These are phyloP conservation scores for Lucilia sericata DNA, from an alignment of 1,140 invertebrate genomes.

Conservation along the genomic window DNA sequence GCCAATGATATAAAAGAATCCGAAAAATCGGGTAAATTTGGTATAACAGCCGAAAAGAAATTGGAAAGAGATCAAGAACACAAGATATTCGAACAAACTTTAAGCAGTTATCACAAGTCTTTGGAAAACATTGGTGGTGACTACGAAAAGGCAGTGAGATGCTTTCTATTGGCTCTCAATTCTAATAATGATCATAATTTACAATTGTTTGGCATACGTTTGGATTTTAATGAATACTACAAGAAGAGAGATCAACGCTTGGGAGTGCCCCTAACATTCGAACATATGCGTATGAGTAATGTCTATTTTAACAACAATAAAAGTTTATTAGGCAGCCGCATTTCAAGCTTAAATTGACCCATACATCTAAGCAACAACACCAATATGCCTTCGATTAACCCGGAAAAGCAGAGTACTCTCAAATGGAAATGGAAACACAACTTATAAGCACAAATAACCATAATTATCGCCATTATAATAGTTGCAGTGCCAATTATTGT, in stretches of 20 bases:
- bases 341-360: constrained; percentile 47
- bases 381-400: neutral
- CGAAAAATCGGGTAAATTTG: constrained; percentile 70
- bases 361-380: neutral
- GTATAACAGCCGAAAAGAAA: constrained; percentile 71
- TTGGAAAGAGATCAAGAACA: constrained; percentile 72
- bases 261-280: constrained; percentile 80
- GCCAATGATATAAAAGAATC: constrained; percentile 67
- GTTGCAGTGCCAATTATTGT: constrained; percentile 21
- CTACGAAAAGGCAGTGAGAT: constrained; percentile 73
- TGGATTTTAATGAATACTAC: constrained; percentile 94
- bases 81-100: constrained; percentile 74
- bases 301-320: constrained; percentile 47
- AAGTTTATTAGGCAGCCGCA: constrained; percentile 45
- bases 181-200: constrained; percentile 72
- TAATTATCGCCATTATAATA: neutral
- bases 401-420: neutral
- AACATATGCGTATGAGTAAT: constrained; percentile 74
- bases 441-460: neutral
- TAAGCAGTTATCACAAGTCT: constrained; percentile 73
- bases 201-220: constrained; percentile 87
- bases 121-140: constrained; percentile 75
- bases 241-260: constrained; percentile 82
- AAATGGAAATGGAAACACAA: neutral
- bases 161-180: constrained; percentile 68